phyloP scores from a whole-genome alignment of 2,797 vertebrate genomes.

The Brachyrhaphis roseni region DNA sequence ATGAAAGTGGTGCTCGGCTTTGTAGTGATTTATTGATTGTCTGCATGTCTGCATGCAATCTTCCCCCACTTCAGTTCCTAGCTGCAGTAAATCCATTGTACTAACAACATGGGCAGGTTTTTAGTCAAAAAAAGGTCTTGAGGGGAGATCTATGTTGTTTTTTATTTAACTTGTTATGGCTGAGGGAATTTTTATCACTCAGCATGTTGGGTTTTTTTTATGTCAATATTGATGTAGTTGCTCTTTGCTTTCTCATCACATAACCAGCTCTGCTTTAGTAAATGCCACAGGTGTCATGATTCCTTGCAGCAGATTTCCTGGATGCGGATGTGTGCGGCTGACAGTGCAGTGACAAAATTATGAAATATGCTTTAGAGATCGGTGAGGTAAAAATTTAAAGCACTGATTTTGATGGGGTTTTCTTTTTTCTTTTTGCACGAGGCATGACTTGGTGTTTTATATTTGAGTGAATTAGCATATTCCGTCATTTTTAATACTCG shows the following conservation, averaged over 20 bases:
- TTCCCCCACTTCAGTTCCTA: background rate
- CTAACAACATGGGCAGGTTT: conserved; percentile 21
- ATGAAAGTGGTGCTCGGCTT: conserved; percentile 24
- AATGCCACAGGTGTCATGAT: conserved; percentile 47
- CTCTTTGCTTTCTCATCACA: conserved; percentile 22
- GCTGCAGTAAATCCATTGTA: conserved; percentile 26
- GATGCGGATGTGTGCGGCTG: conserved; percentile 32
- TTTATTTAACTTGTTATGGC: conserved; percentile 19
- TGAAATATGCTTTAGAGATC: conserved; percentile 17
- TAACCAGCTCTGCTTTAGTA: conserved; percentile 49
- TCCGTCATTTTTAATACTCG: conserved; percentile 1
- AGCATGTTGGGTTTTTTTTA: conserved; percentile 11
- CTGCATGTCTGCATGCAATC: conserved; percentile 15
- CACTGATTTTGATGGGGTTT: conserved; percentile 39
- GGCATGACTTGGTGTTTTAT: conserved; percentile 45
- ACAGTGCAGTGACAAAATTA: conserved; percentile 24
- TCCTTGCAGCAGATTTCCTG: conserved; percentile 48
- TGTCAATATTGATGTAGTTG: conserved; percentile 29
- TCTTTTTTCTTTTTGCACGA: conserved; percentile 47
- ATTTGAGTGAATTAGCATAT: conserved; percentile 37
- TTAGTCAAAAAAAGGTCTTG: conserved; percentile 36
- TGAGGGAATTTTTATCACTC: conserved; percentile 22
- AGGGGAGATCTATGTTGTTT: conserved; percentile 23
- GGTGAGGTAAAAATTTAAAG: conserved; percentile 43
- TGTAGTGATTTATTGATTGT: conserved; percentile 28